These are phyloP conservation scores for Doris montereyensis DNA, from an alignment of 2,888 invertebrate species.

Conservation along the genomic window DNA sequence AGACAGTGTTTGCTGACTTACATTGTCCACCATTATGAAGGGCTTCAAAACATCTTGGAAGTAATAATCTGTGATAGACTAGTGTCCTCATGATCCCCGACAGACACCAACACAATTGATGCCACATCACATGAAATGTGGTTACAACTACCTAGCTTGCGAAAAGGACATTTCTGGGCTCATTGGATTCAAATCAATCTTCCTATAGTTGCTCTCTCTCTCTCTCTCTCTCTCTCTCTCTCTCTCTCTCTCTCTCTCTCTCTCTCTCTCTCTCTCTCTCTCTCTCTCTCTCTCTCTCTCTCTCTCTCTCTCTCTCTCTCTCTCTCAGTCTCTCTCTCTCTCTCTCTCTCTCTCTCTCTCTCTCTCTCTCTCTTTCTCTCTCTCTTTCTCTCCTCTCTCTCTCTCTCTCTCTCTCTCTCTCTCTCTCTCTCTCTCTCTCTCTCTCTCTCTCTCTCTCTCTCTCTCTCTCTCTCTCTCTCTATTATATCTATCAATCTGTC, in stretches of 20 bases:
- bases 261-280: slow-evolving; percentile 31
- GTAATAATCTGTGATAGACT: no score
- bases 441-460: slow-evolving; percentile 32
- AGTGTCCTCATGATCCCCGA: no score
- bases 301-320: slow-evolving; percentile 17
- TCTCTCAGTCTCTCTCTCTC: background rate
- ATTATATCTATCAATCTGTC: no score
- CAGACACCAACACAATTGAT: no score
- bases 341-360: background rate
- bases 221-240: slow-evolving; percentile 32
- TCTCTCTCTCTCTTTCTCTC: slow-evolving; percentile 1
- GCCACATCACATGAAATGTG: no score
- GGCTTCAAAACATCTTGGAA: no score
- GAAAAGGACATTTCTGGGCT: no score
- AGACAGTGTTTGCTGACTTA: no score
- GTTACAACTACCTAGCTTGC: no score
- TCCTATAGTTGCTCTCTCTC: slow-evolving; percentile 1
- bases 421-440: background rate
- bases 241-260: slow-evolving; percentile 25
- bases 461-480: slow-evolving; percentile 1
- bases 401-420: background rate
- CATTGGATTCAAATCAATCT: no score
- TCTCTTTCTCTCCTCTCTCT: background rate
- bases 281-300: slow-evolving; percentile 31
- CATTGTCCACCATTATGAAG: no score